phyloP scores from a whole-genome alignment of 1,140 invertebrate species.

The Drosophila dunni region DNA sequence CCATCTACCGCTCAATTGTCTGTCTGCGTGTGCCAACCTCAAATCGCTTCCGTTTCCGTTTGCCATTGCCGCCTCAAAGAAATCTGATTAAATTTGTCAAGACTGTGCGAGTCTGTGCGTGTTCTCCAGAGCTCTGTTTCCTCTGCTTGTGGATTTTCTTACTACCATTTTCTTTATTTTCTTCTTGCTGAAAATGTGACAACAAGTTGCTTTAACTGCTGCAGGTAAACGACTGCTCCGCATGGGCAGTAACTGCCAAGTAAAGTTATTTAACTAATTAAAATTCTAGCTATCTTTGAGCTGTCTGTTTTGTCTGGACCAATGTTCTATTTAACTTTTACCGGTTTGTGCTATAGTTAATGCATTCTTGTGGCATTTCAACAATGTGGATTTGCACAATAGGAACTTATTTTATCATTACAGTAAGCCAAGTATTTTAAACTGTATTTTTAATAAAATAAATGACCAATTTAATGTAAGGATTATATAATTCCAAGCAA shows the following conservation, averaged over 20 bases:
- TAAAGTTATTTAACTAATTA: conserved; percentile 67
- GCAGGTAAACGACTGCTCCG: conserved; percentile 8
- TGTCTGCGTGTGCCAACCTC: neutral
- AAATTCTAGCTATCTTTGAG: conserved; percentile 53
- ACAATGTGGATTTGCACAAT: conserved; percentile 10
- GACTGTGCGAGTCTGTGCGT: no score
- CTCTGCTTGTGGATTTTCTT: conserved; percentile 6
- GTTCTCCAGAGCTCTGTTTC: neutral
- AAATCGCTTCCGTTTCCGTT: conserved; percentile 60
- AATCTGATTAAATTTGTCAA: conserved; percentile 57
- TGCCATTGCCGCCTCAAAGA: conserved; percentile 20
- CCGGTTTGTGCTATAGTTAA: conserved; percentile 17
- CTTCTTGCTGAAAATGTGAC: neutral
- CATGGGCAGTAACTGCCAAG: conserved; percentile 36
- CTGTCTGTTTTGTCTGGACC: conserved; percentile 14
- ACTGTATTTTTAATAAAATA: no score
- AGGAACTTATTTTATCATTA: neutral
- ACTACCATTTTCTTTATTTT: neutral
- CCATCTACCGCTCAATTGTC: conserved; percentile 9
- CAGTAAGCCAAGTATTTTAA: conserved; percentile 5
- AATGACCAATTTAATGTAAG: no score
- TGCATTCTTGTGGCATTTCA: conserved; percentile 28
- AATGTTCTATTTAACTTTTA: neutral
- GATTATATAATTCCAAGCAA: no score
- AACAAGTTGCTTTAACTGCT: conserved; percentile 8